Base-by-base conservation (phyloP, 2,888 invertebrate species). In the Heliconius charithonia region DNA sequence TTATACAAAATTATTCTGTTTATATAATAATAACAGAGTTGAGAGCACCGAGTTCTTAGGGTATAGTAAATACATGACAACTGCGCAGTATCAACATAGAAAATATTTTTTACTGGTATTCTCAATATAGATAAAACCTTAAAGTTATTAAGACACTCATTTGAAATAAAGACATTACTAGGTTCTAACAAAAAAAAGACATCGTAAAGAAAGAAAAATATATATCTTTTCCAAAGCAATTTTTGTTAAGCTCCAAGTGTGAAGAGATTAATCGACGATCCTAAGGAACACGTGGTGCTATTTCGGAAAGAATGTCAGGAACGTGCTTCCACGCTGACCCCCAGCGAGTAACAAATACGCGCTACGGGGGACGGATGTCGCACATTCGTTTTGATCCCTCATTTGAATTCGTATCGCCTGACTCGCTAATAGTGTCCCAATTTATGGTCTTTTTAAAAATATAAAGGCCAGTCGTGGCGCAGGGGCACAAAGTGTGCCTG, bases 251-350 rank as follows among this genome's bases (percentile, higher is more conserved):
- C 85, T 85, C 86, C 87, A 90, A 92, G 92, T 92, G 92, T 92
- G 91, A 92, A 89, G 92, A 91, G 92, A 93, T 93, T 92, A 93
- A 93, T 93, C 89, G 89, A 79, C 85, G 86, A 85, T 86, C 87
- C 85, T 71, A 84, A 78, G 77, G 77, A 89, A 89, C 91, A 91
- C 89, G 92, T 90, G 88, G 91, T 89, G 92, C 91, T 93, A 92
- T 93, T 92, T 93, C 84, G 90, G 90, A 92, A 93, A 91, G 93
- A 93, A 93, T 93, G 93, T 87, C 83, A 84, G 87, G 92, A 92
- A 93, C 93, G 93, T 93, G 93, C 93, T 92, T 91, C 92, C 88
- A 89, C 84, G 86, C 85, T 91, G 93, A 92, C 92, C 92, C 93
- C 92, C 91, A 87, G 86, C 86, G 89, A 87, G 89, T 90, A 89